Evolutionary conservation across 2,797 vertebrate genomes (phyloP).

Genomic region (Loriculus beryllinus): DNA sequence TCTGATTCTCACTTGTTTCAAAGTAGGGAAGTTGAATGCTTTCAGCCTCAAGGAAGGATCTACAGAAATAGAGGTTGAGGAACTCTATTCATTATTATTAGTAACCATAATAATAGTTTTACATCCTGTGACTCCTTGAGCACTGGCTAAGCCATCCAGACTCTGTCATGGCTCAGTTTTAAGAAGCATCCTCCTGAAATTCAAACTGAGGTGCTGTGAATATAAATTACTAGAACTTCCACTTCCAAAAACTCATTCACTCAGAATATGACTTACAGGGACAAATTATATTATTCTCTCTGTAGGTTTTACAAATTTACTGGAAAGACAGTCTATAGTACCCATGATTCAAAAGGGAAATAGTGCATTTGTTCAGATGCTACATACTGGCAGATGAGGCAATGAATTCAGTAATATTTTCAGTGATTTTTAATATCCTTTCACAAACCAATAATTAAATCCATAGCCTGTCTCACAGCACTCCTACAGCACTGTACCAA

Average conservation of each 20-base stretch:
- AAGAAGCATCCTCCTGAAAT: conserved; percentile 39
- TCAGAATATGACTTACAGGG: conserved; percentile 29
- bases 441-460: conserved; percentile 14
- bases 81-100: background rate
- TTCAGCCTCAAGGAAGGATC: background rate
- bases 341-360: conserved; percentile 29
- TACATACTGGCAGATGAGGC: conserved; percentile 30
- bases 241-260: conserved; percentile 27
- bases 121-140: background rate
- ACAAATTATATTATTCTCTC: conserved; percentile 15
- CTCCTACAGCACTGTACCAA: background rate
- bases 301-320: conserved; percentile 11
- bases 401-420: conserved; percentile 30
- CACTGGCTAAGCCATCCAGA: conserved; percentile 9
- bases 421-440: conserved; percentile 29
- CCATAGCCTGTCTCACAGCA: background rate
- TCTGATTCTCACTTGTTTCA: background rate
- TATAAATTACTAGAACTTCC: conserved; percentile 21
- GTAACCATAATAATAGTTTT: background rate
- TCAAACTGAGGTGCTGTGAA: conserved; percentile 15
- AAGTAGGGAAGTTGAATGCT: background rate
- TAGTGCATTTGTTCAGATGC: conserved; percentile 10
- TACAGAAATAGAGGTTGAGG: background rate
- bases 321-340: conserved; percentile 43
- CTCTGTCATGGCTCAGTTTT: background rate